Evolutionary conservation across 2,113 vertebrate species (phyloP), one percentile per base, ranked within the genome.

Genomic region (Heterotis niloticus): DNA sequence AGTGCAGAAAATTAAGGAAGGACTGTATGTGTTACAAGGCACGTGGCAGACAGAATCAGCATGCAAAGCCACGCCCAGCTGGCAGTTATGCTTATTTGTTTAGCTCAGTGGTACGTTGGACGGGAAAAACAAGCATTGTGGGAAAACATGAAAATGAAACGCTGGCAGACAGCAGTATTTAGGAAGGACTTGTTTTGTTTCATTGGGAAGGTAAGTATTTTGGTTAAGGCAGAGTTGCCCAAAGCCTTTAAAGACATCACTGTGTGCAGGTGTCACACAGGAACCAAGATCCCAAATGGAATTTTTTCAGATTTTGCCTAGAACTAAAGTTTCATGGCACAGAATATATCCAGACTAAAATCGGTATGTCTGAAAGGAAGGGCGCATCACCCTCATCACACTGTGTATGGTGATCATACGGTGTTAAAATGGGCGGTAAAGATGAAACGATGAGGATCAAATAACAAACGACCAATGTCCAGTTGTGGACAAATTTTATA

Each of bases 1-100:
- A 44, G 34, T 44, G 3, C 7, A 7, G 34, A 44, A 44, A 44
- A 44, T 44, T 44, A 7, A 4, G 34, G 34, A 44, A 44, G 34
- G 34, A 44, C 34, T 7, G 34, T 44, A 44, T 7, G n/a, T 71
- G 70, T 72, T n/a, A 7, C 57, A 28, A 9, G 52, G 71, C n/a
- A 51, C 52, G 52, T 74, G n/a, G 26, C 23, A 74, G 57, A 74
- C n/a, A 56, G 7, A 44, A 44, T 7, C 34, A 44, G 7, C 7
- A 44, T 7, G 7, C 34, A 44, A 44, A 44, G 34, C 34, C 34
- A 44, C 34, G 7, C 34, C 59, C 52, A 57, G 71, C 24, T 57
- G 71, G 54, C 71, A 26, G 71, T 74, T 74, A 57, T 23, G 71
- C 71, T 74, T 74, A 74, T 74, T 74, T 56, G 51, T 57, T 74